Conservation (phyloP, 2,113 vertebrate species). For the Lates calcarifer region DNA sequence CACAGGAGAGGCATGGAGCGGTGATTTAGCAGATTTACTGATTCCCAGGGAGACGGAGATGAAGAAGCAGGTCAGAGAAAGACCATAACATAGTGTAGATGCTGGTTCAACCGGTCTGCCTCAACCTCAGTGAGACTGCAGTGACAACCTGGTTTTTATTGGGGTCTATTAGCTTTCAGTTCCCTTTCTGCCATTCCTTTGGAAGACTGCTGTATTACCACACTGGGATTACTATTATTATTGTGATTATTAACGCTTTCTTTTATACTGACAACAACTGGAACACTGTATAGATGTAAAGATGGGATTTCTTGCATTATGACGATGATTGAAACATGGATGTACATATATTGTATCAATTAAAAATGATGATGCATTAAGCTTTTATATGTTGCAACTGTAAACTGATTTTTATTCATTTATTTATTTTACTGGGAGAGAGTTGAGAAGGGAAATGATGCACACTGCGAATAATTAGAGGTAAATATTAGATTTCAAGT, state of each 20-base stretch:
- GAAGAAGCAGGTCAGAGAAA: neutral
- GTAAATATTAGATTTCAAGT: constrained; percentile 14
- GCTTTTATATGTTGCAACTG: constrained; percentile 73
- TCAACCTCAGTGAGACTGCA: constrained; percentile 76
- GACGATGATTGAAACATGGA: constrained; percentile 87
- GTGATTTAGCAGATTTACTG: constrained; percentile 34
- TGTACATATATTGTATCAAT: constrained; percentile 93
- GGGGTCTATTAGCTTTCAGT: constrained; percentile 63
- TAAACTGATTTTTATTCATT: constrained; percentile 23
- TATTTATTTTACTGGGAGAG: neutral
- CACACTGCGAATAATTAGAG: neutral
- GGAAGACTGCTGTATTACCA: constrained; percentile 76
- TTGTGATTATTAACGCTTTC: constrained; percentile 84
- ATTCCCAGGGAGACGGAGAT: constrained; percentile 5
- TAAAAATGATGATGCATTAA: constrained; percentile 87
- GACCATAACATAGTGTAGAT: neutral
- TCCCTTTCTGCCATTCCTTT: constrained; percentile 74
- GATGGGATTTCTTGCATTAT: constrained; percentile 89
- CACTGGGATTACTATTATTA: constrained; percentile 68
- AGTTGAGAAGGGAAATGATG: neutral
- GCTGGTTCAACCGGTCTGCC: constrained; percentile 43
- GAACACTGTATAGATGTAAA: constrained; percentile 92
- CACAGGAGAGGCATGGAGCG: neutral
- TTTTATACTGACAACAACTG: constrained; percentile 86
- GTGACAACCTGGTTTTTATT: constrained; percentile 73